Conservation (phyloP, 2,797 vertebrate species). For the Sebastes trivittatus region DNA sequence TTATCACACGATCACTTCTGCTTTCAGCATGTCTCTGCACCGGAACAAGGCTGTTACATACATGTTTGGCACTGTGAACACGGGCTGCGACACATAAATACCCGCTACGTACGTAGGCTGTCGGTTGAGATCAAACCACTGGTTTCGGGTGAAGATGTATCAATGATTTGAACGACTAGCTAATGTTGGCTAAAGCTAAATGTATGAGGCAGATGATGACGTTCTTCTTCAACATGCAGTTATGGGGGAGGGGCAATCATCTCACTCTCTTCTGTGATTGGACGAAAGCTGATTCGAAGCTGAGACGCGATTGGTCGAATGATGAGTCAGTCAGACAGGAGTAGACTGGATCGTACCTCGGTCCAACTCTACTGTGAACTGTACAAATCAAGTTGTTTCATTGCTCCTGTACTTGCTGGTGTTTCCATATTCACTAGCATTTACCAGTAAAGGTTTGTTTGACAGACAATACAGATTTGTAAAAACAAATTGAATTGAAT, state of each 20-base stretch:
- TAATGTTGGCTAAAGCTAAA: conserved; percentile 79
- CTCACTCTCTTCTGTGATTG: conserved; percentile 53
- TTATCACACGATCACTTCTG: conserved; percentile 76
- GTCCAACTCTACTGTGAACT: conserved; percentile 2
- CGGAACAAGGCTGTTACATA: conserved; percentile 64
- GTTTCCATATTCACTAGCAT: not conserved
- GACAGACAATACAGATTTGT: not conserved
- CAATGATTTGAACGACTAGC: conserved; percentile 48
- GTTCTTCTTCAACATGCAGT: conserved; percentile 72
- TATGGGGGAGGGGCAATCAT: conserved; percentile 20
- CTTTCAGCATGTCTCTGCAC: conserved; percentile 74
- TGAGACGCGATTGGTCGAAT: conserved; percentile 45
- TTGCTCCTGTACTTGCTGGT: not conserved
- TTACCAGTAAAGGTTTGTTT: not conserved
- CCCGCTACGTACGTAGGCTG: not conserved
- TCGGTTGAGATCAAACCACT: conserved; percentile 1
- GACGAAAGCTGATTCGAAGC: conserved; percentile 4
- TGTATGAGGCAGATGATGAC: conserved; percentile 83
- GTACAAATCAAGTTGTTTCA: not conserved
- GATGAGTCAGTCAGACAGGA: conserved; percentile 40
- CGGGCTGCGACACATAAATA: not conserved
- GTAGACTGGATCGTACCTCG: not conserved
- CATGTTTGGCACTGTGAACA: conserved; percentile 71
- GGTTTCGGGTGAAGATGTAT: not conserved
- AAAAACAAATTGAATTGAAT: no score